A percentile compares a stretch with the other conserved stretches of the same genome.
These are phyloP conservation scores for Melangyna quadrimaculata DNA, from an alignment of 2,888 invertebrate species.

Conservation along the genomic window DNA sequence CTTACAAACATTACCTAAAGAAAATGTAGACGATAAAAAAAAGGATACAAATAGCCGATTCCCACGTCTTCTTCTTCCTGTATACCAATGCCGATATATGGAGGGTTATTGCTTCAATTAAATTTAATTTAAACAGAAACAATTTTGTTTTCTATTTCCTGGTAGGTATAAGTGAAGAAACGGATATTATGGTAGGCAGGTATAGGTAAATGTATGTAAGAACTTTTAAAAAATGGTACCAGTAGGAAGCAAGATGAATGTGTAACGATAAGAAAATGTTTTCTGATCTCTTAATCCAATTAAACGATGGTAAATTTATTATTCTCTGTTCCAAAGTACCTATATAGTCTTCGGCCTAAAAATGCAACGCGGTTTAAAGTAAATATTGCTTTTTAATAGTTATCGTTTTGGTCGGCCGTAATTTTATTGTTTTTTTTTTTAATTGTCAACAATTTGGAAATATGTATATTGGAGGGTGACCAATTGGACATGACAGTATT, in stretches of 20 bases:
- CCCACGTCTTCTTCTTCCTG: slow-evolving; percentile 41
- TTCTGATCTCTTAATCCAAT: slow-evolving; percentile 69
- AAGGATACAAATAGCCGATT: slow-evolving; percentile 43
- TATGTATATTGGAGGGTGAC: slow-evolving; percentile 42
- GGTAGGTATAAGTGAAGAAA: not conserved
- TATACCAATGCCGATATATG: slow-evolving; percentile 25
- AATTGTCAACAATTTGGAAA: not conserved
- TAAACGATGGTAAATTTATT: slow-evolving; percentile 62
- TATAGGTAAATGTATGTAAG: not conserved
- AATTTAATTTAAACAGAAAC: slow-evolving; percentile 51
- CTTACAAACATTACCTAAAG: slow-evolving; percentile 12
- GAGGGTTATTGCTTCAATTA: slow-evolving; percentile 65
- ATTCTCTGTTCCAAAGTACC: slow-evolving; percentile 26
- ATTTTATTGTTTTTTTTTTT: not conserved
- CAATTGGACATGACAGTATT: slow-evolving; percentile 59
- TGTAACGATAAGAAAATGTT: slow-evolving; percentile 18
- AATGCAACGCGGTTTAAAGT: slow-evolving; percentile 48
- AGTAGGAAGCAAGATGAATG: slow-evolving; percentile 49
- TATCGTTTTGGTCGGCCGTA: slow-evolving; percentile 19
- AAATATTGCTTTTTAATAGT: slow-evolving; percentile 63
- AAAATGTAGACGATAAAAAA: not conserved
- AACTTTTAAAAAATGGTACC: slow-evolving; percentile 4
- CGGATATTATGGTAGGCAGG: not conserved
- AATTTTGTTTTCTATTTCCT: slow-evolving; percentile 38
- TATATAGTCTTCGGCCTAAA: slow-evolving; percentile 23